Evolutionary conservation across 2,888 invertebrate species (phyloP).

Genomic region (Podabrus alpinus): DNA sequence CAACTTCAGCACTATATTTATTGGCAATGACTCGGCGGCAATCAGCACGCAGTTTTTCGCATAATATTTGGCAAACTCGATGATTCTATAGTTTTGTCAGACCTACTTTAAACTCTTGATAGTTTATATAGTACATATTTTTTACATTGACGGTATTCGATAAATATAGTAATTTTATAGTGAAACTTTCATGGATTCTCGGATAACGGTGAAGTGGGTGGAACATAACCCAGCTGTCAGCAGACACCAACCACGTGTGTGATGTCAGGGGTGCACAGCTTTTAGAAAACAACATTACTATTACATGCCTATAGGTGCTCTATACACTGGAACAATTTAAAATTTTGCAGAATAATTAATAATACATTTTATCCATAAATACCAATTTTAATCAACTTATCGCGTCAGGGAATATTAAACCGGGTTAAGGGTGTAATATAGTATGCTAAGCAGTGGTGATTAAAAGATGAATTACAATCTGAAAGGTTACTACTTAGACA

Average conservation of each 20-base stretch:
- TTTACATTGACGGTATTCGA: slow-evolving; percentile 9
- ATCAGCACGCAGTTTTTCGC: neutral
- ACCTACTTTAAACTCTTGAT: neutral
- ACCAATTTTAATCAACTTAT: neutral
- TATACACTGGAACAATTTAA: neutral
- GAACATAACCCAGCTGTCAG: slow-evolving; percentile 40
- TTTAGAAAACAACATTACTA: neutral
- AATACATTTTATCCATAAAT: too few relatives aligned
- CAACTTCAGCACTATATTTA: too few relatives aligned
- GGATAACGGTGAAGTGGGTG: slow-evolving; percentile 39
- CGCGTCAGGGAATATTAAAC: too few relatives aligned
- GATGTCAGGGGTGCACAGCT: slow-evolving; percentile 26
- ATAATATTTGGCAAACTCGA: neutral
- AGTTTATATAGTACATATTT: too few relatives aligned
- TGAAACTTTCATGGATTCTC: slow-evolving; percentile 33
- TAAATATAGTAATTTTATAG: slow-evolving; percentile 35
- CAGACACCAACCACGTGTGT: slow-evolving; percentile 42
- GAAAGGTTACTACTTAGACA: neutral
- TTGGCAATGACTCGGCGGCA: neutral
- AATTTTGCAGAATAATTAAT: neutral
- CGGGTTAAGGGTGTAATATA: neutral
- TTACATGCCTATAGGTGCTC: neutral
- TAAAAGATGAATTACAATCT: neutral
- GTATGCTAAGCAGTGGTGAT: neutral
- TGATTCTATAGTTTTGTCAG: neutral